These are phyloP conservation scores for Leptinotarsa undecemlineata DNA, from an alignment of 1,140 invertebrate species.

Conservation along the genomic window DNA sequence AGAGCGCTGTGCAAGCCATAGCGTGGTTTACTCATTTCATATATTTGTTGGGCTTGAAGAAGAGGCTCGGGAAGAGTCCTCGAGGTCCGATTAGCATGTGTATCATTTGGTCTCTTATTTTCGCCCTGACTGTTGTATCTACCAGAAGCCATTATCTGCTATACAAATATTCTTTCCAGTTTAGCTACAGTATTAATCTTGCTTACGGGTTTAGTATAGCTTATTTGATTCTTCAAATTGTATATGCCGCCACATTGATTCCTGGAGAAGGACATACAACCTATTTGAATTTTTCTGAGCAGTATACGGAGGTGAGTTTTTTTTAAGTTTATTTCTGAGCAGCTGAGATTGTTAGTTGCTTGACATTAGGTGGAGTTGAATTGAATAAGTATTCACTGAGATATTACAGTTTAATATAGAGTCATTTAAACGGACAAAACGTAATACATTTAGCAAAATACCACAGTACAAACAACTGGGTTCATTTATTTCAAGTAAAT, in stretches of 20 bases:
- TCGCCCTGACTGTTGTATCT: conserved; percentile 65
- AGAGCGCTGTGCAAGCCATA: conserved; percentile 68
- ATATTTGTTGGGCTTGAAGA: conserved; percentile 71
- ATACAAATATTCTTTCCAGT: conserved; percentile 44
- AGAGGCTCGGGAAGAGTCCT: conserved; percentile 65
- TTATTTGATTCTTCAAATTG: conserved; percentile 59
- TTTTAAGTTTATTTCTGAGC: neutral
- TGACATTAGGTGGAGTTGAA: too few species aligned
- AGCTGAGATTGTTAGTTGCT: too few species aligned
- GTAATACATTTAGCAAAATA: too few species aligned
- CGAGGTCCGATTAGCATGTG: conserved; percentile 72
- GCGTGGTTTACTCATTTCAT: conserved; percentile 80
- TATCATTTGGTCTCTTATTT: conserved; percentile 66
- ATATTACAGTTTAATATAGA: too few species aligned
- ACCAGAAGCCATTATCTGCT: conserved; percentile 55
- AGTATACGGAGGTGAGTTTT: conserved; percentile 41
- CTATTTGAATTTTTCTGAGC: conserved; percentile 36
- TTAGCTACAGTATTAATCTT: conserved; percentile 53
- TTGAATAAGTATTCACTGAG: too few species aligned
- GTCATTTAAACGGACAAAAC: too few species aligned
- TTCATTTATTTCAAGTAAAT: too few species aligned
- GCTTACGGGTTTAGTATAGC: conserved; percentile 57
- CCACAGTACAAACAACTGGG: too few species aligned
- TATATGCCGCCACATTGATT: conserved; percentile 68
- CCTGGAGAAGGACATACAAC: conserved; percentile 57